Evolutionary conservation across 2,113 vertebrate species (phyloP).

Genomic region (Engraulis encrasicolus): DNA sequence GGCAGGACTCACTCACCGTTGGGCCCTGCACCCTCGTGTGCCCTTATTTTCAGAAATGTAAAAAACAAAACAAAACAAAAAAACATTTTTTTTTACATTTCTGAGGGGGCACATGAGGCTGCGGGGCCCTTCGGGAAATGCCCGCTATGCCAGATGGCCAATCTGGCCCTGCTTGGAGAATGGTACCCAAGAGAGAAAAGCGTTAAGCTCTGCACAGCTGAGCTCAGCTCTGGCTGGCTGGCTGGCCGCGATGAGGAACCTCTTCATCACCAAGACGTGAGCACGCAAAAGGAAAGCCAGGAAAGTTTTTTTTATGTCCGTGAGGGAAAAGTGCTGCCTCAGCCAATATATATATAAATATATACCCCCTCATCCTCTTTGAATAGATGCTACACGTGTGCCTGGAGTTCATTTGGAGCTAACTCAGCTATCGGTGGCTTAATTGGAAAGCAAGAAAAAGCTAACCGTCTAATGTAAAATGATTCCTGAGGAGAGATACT

Average conservation of each 20-base stretch:
- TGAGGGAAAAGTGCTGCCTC: not conserved
- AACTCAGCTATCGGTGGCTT: constrained; percentile 5
- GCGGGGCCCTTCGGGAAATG: too few relatives aligned
- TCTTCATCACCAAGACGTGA: not conserved
- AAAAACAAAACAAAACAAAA: too few relatives aligned
- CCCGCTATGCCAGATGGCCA: too few relatives aligned
- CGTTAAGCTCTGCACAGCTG: not conserved
- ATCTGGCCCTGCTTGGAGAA: not conserved
- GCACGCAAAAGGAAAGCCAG: not conserved
- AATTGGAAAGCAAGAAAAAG: not conserved
- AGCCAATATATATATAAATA: not conserved
- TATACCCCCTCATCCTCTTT: not conserved
- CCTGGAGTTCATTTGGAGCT: not conserved
- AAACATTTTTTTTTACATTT: too few relatives aligned
- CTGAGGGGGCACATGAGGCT: too few relatives aligned
- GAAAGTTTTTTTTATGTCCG: not conserved
- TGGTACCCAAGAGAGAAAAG: not conserved
- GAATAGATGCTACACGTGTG: not conserved
- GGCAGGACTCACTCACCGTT: too few relatives aligned
- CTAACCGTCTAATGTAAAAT: constrained; percentile 7
- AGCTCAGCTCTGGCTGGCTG: not conserved
- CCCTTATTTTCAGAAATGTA: too few relatives aligned
- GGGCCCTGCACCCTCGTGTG: too few relatives aligned
- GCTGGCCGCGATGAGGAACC: not conserved
- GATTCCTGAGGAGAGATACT: not conserved